Evolutionary conservation across 2,113 vertebrate genomes (phyloP).

Genomic region (Ophiodon elongatus): DNA sequence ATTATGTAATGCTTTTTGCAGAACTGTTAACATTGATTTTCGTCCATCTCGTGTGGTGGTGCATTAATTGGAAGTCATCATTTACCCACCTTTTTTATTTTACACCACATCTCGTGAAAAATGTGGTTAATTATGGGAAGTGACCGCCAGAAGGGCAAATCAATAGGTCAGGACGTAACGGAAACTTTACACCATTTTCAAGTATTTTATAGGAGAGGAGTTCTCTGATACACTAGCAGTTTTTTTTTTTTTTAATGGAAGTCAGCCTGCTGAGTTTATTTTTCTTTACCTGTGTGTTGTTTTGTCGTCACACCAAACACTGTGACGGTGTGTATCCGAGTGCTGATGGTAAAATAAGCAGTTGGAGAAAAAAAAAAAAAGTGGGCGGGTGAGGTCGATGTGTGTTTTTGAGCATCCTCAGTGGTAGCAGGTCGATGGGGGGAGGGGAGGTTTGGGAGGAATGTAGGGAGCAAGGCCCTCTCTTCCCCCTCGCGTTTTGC

Average conservation of each 20-base stretch:
- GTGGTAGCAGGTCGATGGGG: constrained; percentile 86
- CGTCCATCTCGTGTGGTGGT: background rate
- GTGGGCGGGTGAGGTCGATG: constrained; percentile 30
- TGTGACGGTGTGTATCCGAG: constrained; percentile 21
- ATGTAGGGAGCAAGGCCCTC: constrained; percentile 89
- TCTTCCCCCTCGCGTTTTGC: constrained; percentile 34
- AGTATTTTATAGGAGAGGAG: background rate
- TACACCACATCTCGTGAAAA: background rate
- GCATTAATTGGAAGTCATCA: background rate
- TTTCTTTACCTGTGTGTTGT: constrained; percentile 30
- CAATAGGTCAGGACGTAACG: background rate
- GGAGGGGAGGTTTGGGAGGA: constrained; percentile 85
- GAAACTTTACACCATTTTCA: background rate
- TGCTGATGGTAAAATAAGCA: constrained; percentile 60
- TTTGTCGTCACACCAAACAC: constrained; percentile 56
- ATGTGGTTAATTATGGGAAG: constrained; percentile 1
- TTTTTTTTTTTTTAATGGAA: background rate
- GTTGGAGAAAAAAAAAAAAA: constrained; percentile 5
- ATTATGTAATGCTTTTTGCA: background rate
- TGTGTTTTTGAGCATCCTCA: constrained; percentile 83
- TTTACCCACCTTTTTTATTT: constrained; percentile 2
- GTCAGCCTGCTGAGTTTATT: background rate
- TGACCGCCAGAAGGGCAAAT: background rate
- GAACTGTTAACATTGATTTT: background rate
- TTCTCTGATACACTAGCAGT: background rate